Base-by-base conservation (phyloP, 2,888 invertebrate species). In the Shargacucullia verbasci region DNA sequence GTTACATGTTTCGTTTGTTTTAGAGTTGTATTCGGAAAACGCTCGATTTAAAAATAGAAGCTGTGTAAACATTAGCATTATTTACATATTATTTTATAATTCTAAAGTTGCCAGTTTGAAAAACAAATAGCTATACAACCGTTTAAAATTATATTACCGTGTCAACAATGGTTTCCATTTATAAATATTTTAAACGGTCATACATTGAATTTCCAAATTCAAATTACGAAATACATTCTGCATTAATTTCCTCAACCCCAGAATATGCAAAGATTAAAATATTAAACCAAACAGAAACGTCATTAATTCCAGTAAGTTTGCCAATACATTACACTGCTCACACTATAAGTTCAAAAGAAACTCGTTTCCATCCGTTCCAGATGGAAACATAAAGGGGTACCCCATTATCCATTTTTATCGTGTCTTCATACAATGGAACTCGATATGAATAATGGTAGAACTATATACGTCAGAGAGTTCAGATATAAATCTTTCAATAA, bases 401-500 rank as follows among this genome's bases (percentile, higher is more conserved):
- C 61, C 77, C 72, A 82, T 81, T 82, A 81, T 78, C 78, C 79
- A 78, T 80, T 83, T 84, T 83, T 83, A 84, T 83, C 84, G 81
- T 73, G 71, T 81, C 83, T 84, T 79, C 79, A 78, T 80, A 90
- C 87, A 90, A 88, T 85, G 79, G 83, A 79, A 72, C 72, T 73
- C 58, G 63, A 69, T 82, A 86, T 93, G 92, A 94, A 89, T 91
- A 92, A 92, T 90, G 87, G 87, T 78, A 71, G 75, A 78, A 85
- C 84, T 85, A 82, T 82, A 83, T 80, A 82, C 86, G 83, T 87
- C 83, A 84, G 83, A 82, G 82, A 82, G 79, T 81, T 79, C 75
- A 85, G 87, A 90, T 88, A 92, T 94, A 94, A 92, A 93, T 93
- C 92, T 91, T 90, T 85, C 84, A 85, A 86, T 91, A 92, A 92